These are phyloP conservation scores for Leptopilina clavipes DNA, from an alignment of 1,140 invertebrate species.

Conservation along the genomic window DNA sequence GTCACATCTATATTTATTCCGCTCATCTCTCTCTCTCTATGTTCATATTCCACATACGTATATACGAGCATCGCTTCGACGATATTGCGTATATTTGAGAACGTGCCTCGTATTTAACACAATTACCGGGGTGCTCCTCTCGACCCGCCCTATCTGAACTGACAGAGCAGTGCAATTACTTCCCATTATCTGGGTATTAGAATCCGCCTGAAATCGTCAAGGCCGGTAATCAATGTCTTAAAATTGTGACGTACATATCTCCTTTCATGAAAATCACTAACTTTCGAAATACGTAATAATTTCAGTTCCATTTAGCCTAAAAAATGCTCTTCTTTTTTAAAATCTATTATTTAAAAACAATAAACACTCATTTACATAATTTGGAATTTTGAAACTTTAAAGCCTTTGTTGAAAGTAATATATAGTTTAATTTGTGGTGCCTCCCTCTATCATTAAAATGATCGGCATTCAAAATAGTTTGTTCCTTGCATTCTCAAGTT, in stretches of 20 bases:
- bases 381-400: no score
- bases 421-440: slow-evolving; percentile 3
- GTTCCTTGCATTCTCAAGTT: neutral
- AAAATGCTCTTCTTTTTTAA: no score
- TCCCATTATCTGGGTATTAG: slow-evolving; percentile 76
- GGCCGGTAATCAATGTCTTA: slow-evolving; percentile 25
- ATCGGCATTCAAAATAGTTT: slow-evolving; percentile 9
- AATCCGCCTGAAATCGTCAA: slow-evolving; percentile 62
- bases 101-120: slow-evolving; percentile 71
- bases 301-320: no score
- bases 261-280: neutral
- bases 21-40: slow-evolving; percentile 41
- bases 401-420: no score
- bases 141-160: slow-evolving; percentile 57
- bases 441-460: neutral
- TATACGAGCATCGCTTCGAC: slow-evolving; percentile 47
- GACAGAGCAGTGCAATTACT: slow-evolving; percentile 73
- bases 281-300: no score
- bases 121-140: slow-evolving; percentile 63
- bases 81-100: slow-evolving; percentile 69
- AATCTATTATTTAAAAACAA: no score
- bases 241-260: neutral
- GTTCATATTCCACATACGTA: slow-evolving; percentile 48
- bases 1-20: slow-evolving; percentile 10
- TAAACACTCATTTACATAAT: no score